Evolutionary conservation across 2,888 invertebrate genomes (phyloP), one percentile per base, ranked within the genome.

Genomic region (Zonitis immaculata): DNA sequence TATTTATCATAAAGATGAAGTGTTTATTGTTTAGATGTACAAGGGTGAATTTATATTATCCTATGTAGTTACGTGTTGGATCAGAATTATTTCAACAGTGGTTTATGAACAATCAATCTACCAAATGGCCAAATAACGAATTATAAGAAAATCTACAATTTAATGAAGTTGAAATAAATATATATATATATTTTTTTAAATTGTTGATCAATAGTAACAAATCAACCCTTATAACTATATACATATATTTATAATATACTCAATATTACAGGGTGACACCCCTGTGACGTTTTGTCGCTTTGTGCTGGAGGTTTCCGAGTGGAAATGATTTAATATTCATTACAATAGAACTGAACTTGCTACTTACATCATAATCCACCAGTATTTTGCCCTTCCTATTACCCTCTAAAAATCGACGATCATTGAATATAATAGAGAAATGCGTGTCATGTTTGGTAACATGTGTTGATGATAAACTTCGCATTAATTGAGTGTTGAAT

Each of bases 241-340:
- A 32, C 8, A 18, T 3, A 39, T 8, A 18, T 16, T 18, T 3
- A 18, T 39, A 39, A 39, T 39, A 39, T 39, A 39, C 18, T 39
- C 4, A 9, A 16, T 20, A 39, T 20, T 25, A 28, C 26, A 44
- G 27, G 47, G 54, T 54, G 48, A 51, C 51, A 56, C 61, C 60
- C 60, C 59, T 57, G 52, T 58, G 39, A 39, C 59, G 59, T 67
- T n/a, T 66, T 64, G 62, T 44, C 42, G 52, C 52, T 49, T 49
- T 60, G 64, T 58, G 63, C 65, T 66, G 64, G 57, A 65, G 60
- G 61, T 63, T 66, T 67, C 69, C 69, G 66, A 68, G 60, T 67
- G 70, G 69, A 70, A 72, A 72, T 72, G 70, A 72, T 72, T 72
- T 71, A 72, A 72, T 72, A 72, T 71, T 72, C 72, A 72, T 71